Base-by-base conservation (phyloP, 1,140 invertebrate species). In the Cherax quadricarinatus region DNA sequence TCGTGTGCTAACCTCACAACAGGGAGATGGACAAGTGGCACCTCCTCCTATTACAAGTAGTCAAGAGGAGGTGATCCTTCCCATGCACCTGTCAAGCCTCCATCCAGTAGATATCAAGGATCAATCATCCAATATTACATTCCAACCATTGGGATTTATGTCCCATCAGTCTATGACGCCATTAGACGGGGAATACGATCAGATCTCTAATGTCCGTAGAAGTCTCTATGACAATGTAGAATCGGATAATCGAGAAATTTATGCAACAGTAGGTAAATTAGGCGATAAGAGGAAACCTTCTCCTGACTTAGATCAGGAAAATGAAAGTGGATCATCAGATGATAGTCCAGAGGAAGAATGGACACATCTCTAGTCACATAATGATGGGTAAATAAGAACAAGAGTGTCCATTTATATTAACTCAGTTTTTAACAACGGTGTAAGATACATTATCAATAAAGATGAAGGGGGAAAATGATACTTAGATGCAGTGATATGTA, bases 271-370 rank as follows among this genome's bases (percentile, higher is more conserved):
- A 21, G 86, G 24, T 21, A 60, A 66, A 66, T n/a, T 30, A n/a
- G 49, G 87, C 6, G 48, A 48, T 41, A 48, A 51, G 10, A 81
- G 62, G 30, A n/a, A 87, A 53, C 60, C 49, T 30, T 78, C 85
- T 30, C 70, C 85, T 24, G 84, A 75, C 70, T 6, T 49, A 0
- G 48, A 62, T n/a, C 48, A 51, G 30, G 75, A 62, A 16, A 88
- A 48, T 5, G 78, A 91, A 49, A 83, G 62, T 41, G 80, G 85
- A 18, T 78, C 91, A 16, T 80, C 91, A 21, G 81, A 83, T 62
- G 85, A 88, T 30, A 92, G 91, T 57, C 86, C 91, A 18, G 86
- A 92, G 66, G 91, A 92, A 51, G 91, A 92, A 73, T 92, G 91
- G 91, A 92, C 91, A 51, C 80, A 92, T 30, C 73, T 92, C 24